Evolutionary conservation across 2,113 vertebrate species (phyloP).

Genomic region (Paedocypris sp.): DNA sequence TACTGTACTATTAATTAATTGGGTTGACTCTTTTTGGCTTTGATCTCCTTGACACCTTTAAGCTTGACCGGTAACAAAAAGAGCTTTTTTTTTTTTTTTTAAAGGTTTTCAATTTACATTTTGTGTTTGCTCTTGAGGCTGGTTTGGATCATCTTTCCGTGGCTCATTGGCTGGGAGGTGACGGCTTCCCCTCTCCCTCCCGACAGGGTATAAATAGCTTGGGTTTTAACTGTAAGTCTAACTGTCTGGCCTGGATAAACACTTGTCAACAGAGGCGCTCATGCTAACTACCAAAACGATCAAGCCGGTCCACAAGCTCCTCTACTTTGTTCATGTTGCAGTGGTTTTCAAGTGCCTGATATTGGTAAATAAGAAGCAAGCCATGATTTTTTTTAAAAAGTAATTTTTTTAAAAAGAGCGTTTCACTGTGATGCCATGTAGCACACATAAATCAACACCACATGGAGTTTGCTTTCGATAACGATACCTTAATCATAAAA

Average conservation of each 20-base stretch:
- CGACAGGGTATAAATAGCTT: constrained; percentile 32
- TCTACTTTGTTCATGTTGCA: constrained; percentile 27
- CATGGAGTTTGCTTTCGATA: constrained; percentile 26
- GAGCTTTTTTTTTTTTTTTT: neutral
- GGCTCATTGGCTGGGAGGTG: neutral
- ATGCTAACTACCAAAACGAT: constrained; percentile 4
- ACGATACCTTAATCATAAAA: constrained; percentile 21
- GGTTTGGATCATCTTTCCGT: neutral
- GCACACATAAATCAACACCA: constrained; percentile 49
- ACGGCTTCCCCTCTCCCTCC: constrained; percentile 6
- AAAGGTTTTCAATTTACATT: neutral
- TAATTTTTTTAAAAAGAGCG: constrained; percentile 42
- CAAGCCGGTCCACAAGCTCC: neutral
- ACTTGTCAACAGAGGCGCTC: constrained; percentile 18
- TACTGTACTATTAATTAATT: constrained; percentile 15
- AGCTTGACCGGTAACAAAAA: neutral
- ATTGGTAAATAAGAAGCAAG: constrained; percentile 30
- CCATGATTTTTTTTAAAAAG: constrained; percentile 36
- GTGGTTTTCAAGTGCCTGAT: constrained; percentile 38
- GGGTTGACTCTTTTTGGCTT: too few relatives aligned
- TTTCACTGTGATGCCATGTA: constrained; percentile 62
- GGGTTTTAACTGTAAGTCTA: constrained; percentile 20
- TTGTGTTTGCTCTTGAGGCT: too few relatives aligned
- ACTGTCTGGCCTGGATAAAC: constrained; percentile 26
- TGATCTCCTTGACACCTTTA: neutral